Conservation (phyloP, 2,113 vertebrate species). For the Ancistrus triradiatus region DNA sequence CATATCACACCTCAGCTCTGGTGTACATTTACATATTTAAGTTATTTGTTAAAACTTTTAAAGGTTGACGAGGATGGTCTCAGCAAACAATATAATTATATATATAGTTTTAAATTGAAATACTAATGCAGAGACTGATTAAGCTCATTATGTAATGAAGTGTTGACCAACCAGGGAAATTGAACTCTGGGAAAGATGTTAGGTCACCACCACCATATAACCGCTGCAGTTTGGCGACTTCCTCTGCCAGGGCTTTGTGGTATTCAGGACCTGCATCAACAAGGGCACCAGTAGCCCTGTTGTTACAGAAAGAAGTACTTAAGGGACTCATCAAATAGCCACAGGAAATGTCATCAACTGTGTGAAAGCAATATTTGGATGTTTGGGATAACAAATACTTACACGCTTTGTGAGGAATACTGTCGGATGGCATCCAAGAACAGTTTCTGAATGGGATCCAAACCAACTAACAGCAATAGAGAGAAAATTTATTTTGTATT, state of each 20-base stretch:
- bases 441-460: conserved; percentile 90
- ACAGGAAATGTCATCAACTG: not conserved
- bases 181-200: conserved; percentile 81
- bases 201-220: conserved; percentile 86
- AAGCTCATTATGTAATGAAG: too few species aligned
- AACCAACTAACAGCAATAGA: conserved; percentile 56
- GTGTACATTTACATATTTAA: too few species aligned
- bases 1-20: too few species aligned
- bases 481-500: not conserved
- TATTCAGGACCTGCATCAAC: conserved; percentile 81
- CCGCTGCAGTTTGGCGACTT: conserved; percentile 80
- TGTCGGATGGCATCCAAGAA: conserved; percentile 88
- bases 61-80: too few species aligned
- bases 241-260: conserved; percentile 77
- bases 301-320: not conserved
- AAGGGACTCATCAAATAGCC: not conserved
- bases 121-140: too few species aligned
- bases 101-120: too few species aligned
- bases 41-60: too few species aligned
- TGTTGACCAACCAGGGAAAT: conserved; percentile 79
- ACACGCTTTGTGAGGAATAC: conserved; percentile 83
- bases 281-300: conserved; percentile 73
- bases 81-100: too few species aligned
- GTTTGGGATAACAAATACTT: conserved; percentile 47
- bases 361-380: not conserved